Evolutionary conservation across 2,888 invertebrate species (phyloP), one percentile per base, ranked within the genome.

Genomic region (Thereva nobilitata): DNA sequence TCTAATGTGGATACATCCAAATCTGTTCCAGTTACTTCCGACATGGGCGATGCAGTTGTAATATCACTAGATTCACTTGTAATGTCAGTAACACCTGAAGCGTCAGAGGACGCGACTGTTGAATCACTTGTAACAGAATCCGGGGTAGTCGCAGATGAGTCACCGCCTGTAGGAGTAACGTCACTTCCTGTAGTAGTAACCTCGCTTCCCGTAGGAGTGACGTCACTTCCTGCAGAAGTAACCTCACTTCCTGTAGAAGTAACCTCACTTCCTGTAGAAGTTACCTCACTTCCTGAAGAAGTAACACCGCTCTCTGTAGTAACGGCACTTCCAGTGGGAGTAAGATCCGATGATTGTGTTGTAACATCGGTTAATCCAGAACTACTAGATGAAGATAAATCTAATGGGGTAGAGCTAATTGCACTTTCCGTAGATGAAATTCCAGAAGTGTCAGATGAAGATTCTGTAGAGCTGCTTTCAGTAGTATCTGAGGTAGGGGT

Each of bases 141-240:
- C 34, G 70, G 70, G 38, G 71, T 69, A 8, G 64, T 67, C 5
- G 41, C 63, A 8, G 65, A 56, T 50, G 47, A 63, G 6, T 67
- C 45, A 2, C 61, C 63, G 37, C 5, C 68, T 12, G 68, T 67
- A 49, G 65, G 38, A 10, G 57, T 38, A 64, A 64, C 53, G 35
- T 67, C 69, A 12, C 49, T 50, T 66, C 70, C 72, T 8, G 71
- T 72, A 23, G 72, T 72, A 53, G 70, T 72, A 5, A 71, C 71
- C 41, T 67, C 45, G 2, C 61, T 65, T 42, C 5, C 68, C 9
- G 68, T 67, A 49, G 65, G 38, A 10, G 57, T 38, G 59, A 64
- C 53, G 35, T 67, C 69, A 12, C 49, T 50, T 66, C 70, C 72
- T 8, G 71, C 72, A 23, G 72, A 72, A 53, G 70, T 72, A 5